Conservation (phyloP, 30 jellyfish, hydroid and myxozoan genomes). For the Aurelia coerulea region DNA sequence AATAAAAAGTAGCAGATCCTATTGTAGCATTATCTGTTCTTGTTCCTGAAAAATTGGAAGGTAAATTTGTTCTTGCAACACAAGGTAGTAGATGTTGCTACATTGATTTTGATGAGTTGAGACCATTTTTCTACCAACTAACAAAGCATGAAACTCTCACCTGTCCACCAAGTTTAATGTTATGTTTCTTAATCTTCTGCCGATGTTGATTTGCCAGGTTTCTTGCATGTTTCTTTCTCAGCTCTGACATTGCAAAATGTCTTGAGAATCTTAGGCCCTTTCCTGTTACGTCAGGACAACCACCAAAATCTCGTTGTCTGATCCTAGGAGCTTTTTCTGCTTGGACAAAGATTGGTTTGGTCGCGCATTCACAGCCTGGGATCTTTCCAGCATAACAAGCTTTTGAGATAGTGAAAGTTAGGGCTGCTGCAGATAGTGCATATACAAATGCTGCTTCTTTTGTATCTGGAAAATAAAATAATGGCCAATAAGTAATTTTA, state of each 20-base stretch:
- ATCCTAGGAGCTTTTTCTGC: slow-evolving; percentile 57
- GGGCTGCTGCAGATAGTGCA: slow-evolving; percentile 90
- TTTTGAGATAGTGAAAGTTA: slow-evolving; percentile 82
- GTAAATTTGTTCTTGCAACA: no score
- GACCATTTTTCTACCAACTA: no score
- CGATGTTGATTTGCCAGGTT: slow-evolving; percentile 50
- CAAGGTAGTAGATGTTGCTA: no score
- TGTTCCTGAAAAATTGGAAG: no score
- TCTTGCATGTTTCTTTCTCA: slow-evolving; percentile 64
- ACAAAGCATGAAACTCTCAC: slow-evolving; percentile 19
- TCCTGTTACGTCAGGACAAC: slow-evolving; percentile 78
- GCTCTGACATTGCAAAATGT: slow-evolving; percentile 79
- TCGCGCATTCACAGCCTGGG: slow-evolving; percentile 80
- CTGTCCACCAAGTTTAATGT: slow-evolving; percentile 84
- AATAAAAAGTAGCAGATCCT: no score
- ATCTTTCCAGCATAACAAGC: slow-evolving; percentile 92
- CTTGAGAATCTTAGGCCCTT: slow-evolving; percentile 74
- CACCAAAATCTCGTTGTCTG: slow-evolving; percentile 68
- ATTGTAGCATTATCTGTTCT: no score
- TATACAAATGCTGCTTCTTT: slow-evolving; percentile 89
- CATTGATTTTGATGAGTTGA: no score
- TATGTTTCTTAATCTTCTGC: slow-evolving; percentile 77
- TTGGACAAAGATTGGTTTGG: slow-evolving; percentile 63
- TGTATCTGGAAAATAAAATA: slow-evolving; percentile 71
- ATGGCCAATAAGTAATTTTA: no score